Evolutionary conservation across 2,797 vertebrate species (phyloP).

Genomic region (Babyrousa celebensis): DNA sequence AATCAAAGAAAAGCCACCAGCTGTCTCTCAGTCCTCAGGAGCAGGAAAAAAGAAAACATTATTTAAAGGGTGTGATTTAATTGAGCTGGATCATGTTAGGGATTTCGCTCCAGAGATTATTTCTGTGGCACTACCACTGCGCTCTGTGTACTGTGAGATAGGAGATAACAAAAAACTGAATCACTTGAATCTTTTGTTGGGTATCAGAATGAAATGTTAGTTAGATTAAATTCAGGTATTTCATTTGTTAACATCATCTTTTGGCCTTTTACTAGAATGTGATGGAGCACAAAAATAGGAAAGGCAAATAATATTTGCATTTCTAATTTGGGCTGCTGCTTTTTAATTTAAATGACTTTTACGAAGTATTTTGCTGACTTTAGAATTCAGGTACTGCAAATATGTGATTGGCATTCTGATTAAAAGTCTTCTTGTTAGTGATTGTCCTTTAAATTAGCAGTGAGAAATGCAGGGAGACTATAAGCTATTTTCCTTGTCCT

Average conservation of each 20-base stretch:
- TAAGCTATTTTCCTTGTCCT: slow-evolving; percentile 32
- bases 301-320: slow-evolving; percentile 54
- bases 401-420: slow-evolving; percentile 18
- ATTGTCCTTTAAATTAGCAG: slow-evolving; percentile 55
- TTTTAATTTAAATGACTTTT: slow-evolving; percentile 75
- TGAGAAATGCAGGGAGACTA: not conserved
- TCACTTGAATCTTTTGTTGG: slow-evolving; percentile 77
- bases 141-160: slow-evolving; percentile 81
- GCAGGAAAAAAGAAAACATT: slow-evolving; percentile 70
- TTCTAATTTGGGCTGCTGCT: not conserved
- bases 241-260: slow-evolving; percentile 78
- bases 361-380: slow-evolving; percentile 60
- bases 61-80: slow-evolving; percentile 70
- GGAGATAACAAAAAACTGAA: slow-evolving; percentile 83
- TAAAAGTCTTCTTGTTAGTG: slow-evolving; percentile 66
- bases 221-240: slow-evolving; percentile 85
- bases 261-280: slow-evolving; percentile 2
- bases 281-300: slow-evolving; percentile 1
- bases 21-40: slow-evolving; percentile 15
- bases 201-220: slow-evolving; percentile 70
- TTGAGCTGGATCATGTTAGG: slow-evolving; percentile 53
- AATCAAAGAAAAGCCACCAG: slow-evolving; percentile 47
- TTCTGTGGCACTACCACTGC: slow-evolving; percentile 67
- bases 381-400: slow-evolving; percentile 65
- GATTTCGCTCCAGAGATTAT: slow-evolving; percentile 67